phyloP scores from a whole-genome alignment of 2,888 invertebrate genomes.

The Lordiphosa andalusiaca region DNA sequence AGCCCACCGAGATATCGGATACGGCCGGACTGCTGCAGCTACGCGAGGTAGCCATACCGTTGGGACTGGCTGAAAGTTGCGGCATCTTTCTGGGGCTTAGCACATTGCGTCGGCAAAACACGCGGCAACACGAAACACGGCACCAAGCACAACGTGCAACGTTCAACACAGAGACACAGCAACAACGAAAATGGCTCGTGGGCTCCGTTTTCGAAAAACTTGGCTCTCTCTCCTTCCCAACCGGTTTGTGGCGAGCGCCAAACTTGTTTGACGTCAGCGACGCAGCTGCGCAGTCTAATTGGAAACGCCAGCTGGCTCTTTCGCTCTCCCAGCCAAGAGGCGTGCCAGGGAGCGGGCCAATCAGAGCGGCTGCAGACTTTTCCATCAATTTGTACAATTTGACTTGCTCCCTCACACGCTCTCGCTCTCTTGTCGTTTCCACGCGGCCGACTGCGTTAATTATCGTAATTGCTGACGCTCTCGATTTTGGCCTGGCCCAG shows the following conservation, averaged over 20 bases:
- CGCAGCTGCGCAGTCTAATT: constrained; percentile 58
- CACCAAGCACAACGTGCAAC: constrained; percentile 54
- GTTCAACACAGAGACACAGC: constrained; percentile 52
- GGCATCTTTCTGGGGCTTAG: constrained; percentile 54
- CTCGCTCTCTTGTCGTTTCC: constrained; percentile 50
- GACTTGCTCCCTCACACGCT: constrained; percentile 49
- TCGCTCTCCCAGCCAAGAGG: constrained; percentile 30
- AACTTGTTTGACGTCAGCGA: constrained; percentile 71
- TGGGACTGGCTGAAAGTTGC: constrained; percentile 77
- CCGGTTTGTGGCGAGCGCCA: constrained; percentile 48
- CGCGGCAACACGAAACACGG: constrained; percentile 46
- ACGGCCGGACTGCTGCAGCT: constrained; percentile 76
- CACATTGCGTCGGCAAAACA: constrained; percentile 74
- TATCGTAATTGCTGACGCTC: constrained; percentile 75
- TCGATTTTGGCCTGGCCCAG: constrained; percentile 40
- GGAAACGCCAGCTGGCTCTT: constrained; percentile 34
- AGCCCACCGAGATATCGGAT: constrained; percentile 81
- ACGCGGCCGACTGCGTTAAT: constrained; percentile 77
- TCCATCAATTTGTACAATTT: constrained; percentile 76
- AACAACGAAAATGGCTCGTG: constrained; percentile 65
- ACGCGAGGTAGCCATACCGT: constrained; percentile 40
- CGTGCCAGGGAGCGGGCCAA: constrained; percentile 48
- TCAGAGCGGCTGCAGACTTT: constrained; percentile 28
- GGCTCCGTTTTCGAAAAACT: constrained; percentile 6
- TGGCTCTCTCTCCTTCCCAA: constrained; percentile 18